Base-by-base conservation (phyloP, 2,797 vertebrate species). In the Picus viridis region DNA sequence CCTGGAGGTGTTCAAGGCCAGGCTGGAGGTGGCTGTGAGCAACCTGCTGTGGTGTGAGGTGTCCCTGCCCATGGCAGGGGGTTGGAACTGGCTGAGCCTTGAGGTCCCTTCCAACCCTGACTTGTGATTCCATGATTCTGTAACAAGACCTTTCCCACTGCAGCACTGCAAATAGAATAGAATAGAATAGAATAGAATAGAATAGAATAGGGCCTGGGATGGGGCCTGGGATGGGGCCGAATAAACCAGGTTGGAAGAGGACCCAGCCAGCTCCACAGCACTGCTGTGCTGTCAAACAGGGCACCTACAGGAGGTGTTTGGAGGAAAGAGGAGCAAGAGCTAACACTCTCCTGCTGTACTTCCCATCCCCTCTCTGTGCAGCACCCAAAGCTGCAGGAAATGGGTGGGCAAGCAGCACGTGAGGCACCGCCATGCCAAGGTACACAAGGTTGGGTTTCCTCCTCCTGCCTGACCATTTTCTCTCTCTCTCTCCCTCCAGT, bases 381-480 rank as follows among this genome's bases (percentile, higher is more conserved):
- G 87, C 89, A 91, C 81, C 88, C 91, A 92, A 36, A 43, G 3
- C 67, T 87, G 78, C 83, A 92, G 85, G 76, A 81, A 93, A 91
- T 8, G 67, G 49, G 49, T 71, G 86, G 34, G 62, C 70, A 53
- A 45, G 3, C 7, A 63, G 43, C 64, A 63, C 1, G 23, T 22
- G 70, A 74, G 41, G 82, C 65, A 12, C 5, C 45, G n/a, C 41
- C 80, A 65, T 0, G 56, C 92, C 91, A 86, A 89, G 82, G 88
- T 41, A 59, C 12, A 89, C 84, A 86, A 76, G 92, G 82, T 2
- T 91, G 89, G 75, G 67, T 71, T 92, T 93, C 79, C 84, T 83
- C 14, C 83, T 90, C 15, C 82, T 83, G 84, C 89, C 70, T 29
- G 4, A n/a, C 0, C 0, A 41, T 1, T 19, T 14, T 51, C 49